A percentile compares a stretch with the other conserved stretches of the same genome.
phyloP scores from a whole-genome alignment of 64 coral and sea anemone genomes.

The Anthopleura sola region DNA sequence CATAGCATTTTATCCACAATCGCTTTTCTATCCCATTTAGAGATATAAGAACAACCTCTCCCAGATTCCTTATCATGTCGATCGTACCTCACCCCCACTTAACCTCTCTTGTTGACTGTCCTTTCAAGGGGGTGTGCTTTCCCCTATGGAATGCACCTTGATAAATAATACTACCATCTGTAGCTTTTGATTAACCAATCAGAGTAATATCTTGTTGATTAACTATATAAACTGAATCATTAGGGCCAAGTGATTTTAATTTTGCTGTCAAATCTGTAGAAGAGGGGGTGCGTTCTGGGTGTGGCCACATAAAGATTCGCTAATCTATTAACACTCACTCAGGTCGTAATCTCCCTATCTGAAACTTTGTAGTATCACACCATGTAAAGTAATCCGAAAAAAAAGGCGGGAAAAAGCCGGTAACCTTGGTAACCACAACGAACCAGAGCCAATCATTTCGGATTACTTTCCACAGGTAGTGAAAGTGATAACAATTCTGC shows the following conservation, averaged over 20 bases:
- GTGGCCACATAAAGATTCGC: neutral
- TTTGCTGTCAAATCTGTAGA: neutral
- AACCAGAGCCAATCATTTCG: neutral
- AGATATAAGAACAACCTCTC: neutral
- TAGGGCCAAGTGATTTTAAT: neutral
- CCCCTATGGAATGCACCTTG: conserved; percentile 26
- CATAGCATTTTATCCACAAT: neutral
- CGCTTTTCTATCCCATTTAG: neutral
- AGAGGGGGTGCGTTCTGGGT: neutral
- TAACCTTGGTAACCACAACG: neutral
- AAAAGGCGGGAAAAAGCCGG: neutral
- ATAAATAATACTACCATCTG: conserved; percentile 16
- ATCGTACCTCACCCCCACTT: neutral
- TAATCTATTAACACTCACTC: neutral
- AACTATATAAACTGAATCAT: neutral
- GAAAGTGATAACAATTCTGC: neutral
- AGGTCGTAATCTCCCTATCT: neutral
- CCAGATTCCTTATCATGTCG: neutral
- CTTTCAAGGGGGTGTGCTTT: conserved; percentile 30
- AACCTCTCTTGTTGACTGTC: neutral
- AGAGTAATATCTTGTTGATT: neutral
- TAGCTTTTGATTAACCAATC: conserved; percentile 27
- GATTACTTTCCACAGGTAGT: neutral
- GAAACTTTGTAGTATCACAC: neutral
- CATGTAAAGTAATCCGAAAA: neutral